Evolutionary conservation across 1,140 invertebrate genomes (phyloP), one percentile per base, ranked within the genome.

Genomic region (Zaprionus tsacasi): DNA sequence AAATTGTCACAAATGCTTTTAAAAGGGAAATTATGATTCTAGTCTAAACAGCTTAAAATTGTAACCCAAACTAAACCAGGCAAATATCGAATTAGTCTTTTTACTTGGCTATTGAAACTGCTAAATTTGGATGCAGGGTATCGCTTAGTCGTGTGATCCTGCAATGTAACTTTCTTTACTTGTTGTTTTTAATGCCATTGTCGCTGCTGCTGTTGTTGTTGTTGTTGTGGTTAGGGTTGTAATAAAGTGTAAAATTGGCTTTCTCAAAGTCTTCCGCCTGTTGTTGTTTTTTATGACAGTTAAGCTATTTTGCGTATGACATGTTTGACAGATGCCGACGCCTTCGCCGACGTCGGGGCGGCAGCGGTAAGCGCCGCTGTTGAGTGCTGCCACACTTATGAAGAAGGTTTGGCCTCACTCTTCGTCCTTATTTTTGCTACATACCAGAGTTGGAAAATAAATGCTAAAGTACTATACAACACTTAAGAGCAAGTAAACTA

Each of bases 291-390:
- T 89, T 83, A 88, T 83, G 85, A 83, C 77, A 83, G 85, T 89
- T 89, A 83, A 89, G 85, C 85, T 88, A 88, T 88, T 88, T 89
- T 83, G 85, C 85, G 83, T 88, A 83, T 89, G 85, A 88, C 83
- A 89, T 77, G 85, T 88, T 83, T 88, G 78, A 89, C 83, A 89
- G 83, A 89, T 83, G 85, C 74, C 80, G 78, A 70, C 78, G 70
- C n/a, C n/a, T n/a, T 6, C 74, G 35, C 40, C 38, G 57, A 36
- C 72, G 66, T 56, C 71, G 73, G 21, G 21, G 21, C 1, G 54
- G 67, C 61, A 45, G n/a, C 83, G 88, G 80, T 88, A 83, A 88
- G 80, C 83, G 60, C 64, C 56, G 68, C 50, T 72, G 61, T 87
- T 88, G 75, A 87, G 78, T 82, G 74, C 80, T 80, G 73, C 27